A percentile compares a stretch with the other conserved stretches of the same genome.
Evolutionary conservation across 2,113 vertebrate genomes (phyloP).

Genomic region (Phodopus roborovskii): DNA sequence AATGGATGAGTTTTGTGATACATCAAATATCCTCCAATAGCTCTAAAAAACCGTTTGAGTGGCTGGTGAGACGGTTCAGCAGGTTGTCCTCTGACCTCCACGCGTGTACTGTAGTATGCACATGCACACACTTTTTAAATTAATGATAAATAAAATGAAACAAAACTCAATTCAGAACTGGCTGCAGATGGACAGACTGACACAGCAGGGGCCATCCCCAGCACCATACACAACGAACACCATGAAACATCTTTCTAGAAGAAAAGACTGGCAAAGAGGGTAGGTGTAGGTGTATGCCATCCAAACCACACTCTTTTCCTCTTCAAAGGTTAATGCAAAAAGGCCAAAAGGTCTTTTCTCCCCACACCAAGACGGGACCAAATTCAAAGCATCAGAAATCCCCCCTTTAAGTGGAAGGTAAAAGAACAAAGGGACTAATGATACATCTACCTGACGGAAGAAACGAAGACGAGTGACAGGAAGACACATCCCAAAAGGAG

Average conservation of each 20-base stretch:
- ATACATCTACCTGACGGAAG: neutral
- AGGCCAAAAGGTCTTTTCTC: neutral
- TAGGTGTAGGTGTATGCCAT: neutral
- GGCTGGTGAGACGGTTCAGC: neutral
- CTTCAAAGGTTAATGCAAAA: slow-evolving; percentile 15
- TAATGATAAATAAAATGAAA: neutral
- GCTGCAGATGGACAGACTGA: neutral
- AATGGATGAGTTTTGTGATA: neutral
- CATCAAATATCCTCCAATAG: neutral
- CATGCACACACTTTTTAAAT: neutral
- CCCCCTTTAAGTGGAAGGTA: neutral
- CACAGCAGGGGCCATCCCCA: neutral
- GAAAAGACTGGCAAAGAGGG: neutral
- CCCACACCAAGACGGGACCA: neutral
- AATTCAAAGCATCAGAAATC: neutral
- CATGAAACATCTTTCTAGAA: neutral
- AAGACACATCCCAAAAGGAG: neutral
- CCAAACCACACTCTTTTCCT: slow-evolving; percentile 13
- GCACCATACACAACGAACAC: too few relatives aligned
- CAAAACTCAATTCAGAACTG: neutral
- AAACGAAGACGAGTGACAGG: neutral
- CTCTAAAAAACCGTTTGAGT: neutral
- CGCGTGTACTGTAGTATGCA: neutral
- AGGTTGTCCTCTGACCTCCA: neutral
- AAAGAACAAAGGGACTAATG: neutral